Evolutionary conservation across 1,140 invertebrate genomes (phyloP).

Genomic region (Caerostris extrusa): DNA sequence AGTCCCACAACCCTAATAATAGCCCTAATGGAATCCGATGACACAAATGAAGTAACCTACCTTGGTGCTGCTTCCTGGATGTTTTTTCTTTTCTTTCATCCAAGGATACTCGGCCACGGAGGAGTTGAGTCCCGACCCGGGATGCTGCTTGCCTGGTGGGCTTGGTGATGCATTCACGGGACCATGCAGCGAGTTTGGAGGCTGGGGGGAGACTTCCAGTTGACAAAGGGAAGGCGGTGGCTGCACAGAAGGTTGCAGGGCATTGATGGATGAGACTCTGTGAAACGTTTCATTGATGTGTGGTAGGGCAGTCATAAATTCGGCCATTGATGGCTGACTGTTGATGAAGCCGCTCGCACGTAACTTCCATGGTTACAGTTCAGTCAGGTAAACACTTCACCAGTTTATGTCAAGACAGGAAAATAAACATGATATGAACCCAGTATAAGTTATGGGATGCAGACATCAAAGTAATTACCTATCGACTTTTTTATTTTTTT

Average conservation of each 20-base stretch:
- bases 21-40: conserved; percentile 55
- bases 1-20: conserved; percentile 41
- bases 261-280: conserved; percentile 80
- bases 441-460: not conserved
- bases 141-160: conserved; percentile 75
- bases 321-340: conserved; percentile 95
- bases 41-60: conserved; percentile 83
- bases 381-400: conserved; percentile 17
- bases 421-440: not conserved
- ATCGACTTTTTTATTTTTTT: not conserved
- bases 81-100: conserved; percentile 99
- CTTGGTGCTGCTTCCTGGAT: conserved; percentile 93
- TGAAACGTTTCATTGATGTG: conserved; percentile 80
- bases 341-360: conserved; percentile 94
- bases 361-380: conserved; percentile 67
- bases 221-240: conserved; percentile 75
- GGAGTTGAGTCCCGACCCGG: conserved; percentile 65
- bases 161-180: conserved; percentile 71
- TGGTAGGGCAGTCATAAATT: conserved; percentile 89
- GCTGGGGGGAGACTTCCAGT: conserved; percentile 75
- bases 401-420: not conserved
- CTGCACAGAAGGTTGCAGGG: conserved; percentile 73
- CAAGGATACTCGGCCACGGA: conserved; percentile 89
- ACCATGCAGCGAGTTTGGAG: conserved; percentile 54
- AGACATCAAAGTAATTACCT: conserved; percentile 3